Evolutionary conservation across 2,888 invertebrate species (phyloP), one percentile per base, ranked within the genome.

Genomic region (Antheraea assamensis): DNA sequence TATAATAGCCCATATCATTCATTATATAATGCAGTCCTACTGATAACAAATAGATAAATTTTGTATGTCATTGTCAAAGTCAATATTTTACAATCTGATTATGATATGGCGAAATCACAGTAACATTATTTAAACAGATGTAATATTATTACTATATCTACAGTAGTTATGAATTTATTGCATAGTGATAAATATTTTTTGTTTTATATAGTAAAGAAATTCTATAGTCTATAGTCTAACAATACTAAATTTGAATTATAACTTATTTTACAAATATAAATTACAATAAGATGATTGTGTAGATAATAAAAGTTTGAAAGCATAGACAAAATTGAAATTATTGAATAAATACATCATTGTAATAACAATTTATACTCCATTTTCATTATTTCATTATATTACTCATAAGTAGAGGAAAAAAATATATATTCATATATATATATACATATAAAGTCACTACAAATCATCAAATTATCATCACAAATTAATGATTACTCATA

Each of bases 21-120:
- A 35, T 68, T 68, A 35, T 35, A 68, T 68, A 68, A 68, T 68
- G 30, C 30, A 35, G 35, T n/a, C 8, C 8, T 68, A n/a, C 35
- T 24, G 68, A 68, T 73, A 72, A 66, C 42, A 47, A 58, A 42
- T 42, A 70, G 73, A 73, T 73, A 73, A 61, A 71, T 27, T 61
- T 71, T 70, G n/a, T 27, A 52, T 61, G 35, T 68, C 31, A 35
- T 61, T 64, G 71, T 66, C 71, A 71, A 42, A 24, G 71, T 66
- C 24, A 58, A 21, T 68, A 35, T 64, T 74, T 52, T 74, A 68
- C 66, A 71, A 71, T 72, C 30, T 74, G 74, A 74, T 71, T 71
- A 24, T 35, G 64, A 66, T 74, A 35, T 55, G 55, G 71, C 52
- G 49, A 66, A 74, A 74, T 72, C 72, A 72, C 64, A 52, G 35